Evolutionary conservation across 2,888 invertebrate genomes (phyloP).

Genomic region (Calameuta filiformis): DNA sequence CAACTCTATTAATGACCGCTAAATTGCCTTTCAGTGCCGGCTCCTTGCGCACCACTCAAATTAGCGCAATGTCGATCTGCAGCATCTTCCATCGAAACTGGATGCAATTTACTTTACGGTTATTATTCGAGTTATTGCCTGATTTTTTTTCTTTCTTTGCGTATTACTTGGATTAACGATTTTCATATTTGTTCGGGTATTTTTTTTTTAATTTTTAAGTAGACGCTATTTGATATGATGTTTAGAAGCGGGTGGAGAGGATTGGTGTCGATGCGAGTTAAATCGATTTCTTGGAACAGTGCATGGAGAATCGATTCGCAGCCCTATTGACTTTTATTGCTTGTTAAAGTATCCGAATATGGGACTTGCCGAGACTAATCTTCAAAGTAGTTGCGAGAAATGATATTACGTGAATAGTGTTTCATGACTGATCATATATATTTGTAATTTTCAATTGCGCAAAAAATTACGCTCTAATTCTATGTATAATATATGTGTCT

Average conservation of each 20-base stretch:
- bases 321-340: background rate
- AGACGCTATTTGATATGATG: background rate
- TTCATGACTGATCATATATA: background rate
- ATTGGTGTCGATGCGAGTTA: background rate
- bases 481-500: too few relatives aligned
- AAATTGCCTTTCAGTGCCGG: conserved; percentile 23
- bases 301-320: background rate
- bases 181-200: background rate
- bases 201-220: background rate
- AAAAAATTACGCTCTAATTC: background rate
- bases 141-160: background rate
- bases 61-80: background rate
- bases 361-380: background rate
- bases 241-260: background rate
- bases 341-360: background rate
- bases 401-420: background rate
- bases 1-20: conserved; percentile 42
- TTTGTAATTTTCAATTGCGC: background rate
- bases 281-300: background rate
- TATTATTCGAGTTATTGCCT: background rate
- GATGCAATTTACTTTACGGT: background rate
- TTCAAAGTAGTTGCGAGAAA: background rate
- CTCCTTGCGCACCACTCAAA: background rate
- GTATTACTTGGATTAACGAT: background rate
- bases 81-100: background rate